A percentile compares a stretch with the other conserved stretches of the same genome.
Evolutionary conservation across 2,888 invertebrate genomes (phyloP).

Genomic region (Mimachlamys varia): DNA sequence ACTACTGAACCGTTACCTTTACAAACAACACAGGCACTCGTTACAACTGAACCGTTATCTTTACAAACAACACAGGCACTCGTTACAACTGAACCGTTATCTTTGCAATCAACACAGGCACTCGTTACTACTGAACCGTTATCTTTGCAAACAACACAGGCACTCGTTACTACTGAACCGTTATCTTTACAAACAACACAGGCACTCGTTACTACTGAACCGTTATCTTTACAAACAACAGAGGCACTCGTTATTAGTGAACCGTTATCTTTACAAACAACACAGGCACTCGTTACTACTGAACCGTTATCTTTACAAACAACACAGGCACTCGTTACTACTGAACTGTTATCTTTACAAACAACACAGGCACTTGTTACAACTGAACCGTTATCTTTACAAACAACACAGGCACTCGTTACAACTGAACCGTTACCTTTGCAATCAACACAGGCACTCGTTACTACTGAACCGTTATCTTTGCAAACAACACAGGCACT

Average conservation of each 20-base stretch:
- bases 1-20: no score
- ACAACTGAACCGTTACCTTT: no score
- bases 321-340: background rate
- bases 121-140: no score
- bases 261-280: background rate
- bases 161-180: background rate
- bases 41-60: background rate
- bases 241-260: background rate
- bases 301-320: background rate
- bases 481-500: background rate
- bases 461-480: background rate
- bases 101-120: no score
- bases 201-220: background rate
- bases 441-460: background rate
- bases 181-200: background rate
- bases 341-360: background rate
- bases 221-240: background rate
- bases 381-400: no score
- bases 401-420: no score
- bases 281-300: background rate
- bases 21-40: background rate
- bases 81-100: no score
- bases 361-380: no score
- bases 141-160: background rate
- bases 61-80: background rate